Evolutionary conservation across 2,113 vertebrate genomes (phyloP).

Genomic region (Cololabis saira): DNA sequence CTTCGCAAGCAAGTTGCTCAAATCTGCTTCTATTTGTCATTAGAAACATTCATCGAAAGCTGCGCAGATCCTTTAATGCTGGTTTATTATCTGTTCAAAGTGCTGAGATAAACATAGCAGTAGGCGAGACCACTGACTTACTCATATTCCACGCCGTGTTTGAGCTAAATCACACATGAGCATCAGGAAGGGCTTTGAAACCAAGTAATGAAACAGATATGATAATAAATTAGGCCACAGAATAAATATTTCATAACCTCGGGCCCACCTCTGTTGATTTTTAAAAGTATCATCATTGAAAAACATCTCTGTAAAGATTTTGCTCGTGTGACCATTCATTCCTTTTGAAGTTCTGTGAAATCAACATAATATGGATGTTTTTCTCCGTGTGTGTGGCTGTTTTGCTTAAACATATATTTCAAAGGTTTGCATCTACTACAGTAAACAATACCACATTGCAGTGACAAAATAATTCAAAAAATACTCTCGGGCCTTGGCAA

Average conservation of each 20-base stretch:
- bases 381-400: not conserved
- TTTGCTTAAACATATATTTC: no score
- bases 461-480: no score
- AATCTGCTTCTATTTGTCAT: conserved; percentile 33
- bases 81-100: conserved; percentile 12
- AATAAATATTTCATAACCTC: conserved; percentile 35
- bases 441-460: no score
- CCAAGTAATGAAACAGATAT: not conserved
- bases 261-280: conserved; percentile 21
- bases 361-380: not conserved
- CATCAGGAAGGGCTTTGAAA: not conserved
- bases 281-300: conserved; percentile 14
- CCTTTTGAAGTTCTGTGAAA: not conserved
- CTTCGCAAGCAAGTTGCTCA: conserved; percentile 52
- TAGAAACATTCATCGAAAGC: conserved; percentile 40
- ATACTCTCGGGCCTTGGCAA: no score
- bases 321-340: conserved; percentile 15
- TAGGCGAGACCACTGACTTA: no score
- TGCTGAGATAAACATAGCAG: conserved; percentile 12
- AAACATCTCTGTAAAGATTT: not conserved
- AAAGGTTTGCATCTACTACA: no score
- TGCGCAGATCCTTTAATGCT: conserved; percentile 15
- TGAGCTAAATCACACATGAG: not conserved
- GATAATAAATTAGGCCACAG: conserved; percentile 14
- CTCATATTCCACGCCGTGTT: no score